Conservation (phyloP, 2,113 vertebrate species). For the Meriones unguiculatus region DNA sequence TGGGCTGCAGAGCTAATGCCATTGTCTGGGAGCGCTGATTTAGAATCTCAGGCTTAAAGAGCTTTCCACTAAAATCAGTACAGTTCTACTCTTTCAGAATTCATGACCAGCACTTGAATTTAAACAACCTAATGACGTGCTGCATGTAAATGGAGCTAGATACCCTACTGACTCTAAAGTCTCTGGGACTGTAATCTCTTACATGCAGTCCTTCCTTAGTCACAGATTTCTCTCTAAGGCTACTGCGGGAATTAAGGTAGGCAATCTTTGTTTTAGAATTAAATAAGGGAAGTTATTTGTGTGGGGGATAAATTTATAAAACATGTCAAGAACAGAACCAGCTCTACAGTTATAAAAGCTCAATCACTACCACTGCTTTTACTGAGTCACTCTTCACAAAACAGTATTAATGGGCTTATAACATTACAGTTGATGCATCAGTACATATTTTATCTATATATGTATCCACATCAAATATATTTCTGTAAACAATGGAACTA, state of each 20-base stretch:
- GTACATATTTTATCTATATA: neutral
- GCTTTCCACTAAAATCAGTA: neutral
- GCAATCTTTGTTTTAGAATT: conserved; percentile 23
- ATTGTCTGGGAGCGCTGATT: fast-evolving
- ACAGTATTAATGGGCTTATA: neutral
- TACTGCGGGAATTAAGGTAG: neutral
- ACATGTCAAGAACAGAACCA: neutral
- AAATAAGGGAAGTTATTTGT: neutral
- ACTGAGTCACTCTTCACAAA: neutral
- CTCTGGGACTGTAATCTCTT: neutral
- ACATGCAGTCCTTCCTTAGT: neutral
- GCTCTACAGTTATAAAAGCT: conserved; percentile 13
- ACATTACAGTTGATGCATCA: neutral
- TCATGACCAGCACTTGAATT: neutral
- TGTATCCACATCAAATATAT: neutral
- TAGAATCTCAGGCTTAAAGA: neutral
- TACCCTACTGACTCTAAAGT: neutral
- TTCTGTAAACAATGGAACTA: neutral
- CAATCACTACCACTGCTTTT: neutral
- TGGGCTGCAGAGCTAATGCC: neutral
- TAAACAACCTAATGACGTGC: neutral
- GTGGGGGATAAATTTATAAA: conserved; percentile 18
- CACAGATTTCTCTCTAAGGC: neutral
- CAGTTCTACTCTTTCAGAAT: neutral
- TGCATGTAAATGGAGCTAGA: neutral